A percentile compares a stretch with the other conserved stretches of the same genome.
Conservation (phyloP, 2,113 vertebrate genomes). For the Ptilonorhynchus violaceus region DNA sequence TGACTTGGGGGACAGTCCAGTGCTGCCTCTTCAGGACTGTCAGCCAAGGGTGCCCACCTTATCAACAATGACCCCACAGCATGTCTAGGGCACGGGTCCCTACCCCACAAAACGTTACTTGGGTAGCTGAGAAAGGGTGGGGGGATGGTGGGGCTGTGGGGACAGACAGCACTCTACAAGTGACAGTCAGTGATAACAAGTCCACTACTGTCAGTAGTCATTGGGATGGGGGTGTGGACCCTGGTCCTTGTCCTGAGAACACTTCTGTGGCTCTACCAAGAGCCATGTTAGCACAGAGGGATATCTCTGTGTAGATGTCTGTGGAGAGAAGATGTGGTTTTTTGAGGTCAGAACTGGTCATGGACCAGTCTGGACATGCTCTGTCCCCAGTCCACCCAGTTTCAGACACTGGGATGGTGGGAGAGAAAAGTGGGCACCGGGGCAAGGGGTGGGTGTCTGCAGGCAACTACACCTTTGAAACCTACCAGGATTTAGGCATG, state of each 20-base stretch:
- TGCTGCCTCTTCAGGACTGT: not conserved
- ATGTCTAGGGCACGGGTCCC: not conserved
- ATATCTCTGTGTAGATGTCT: not conserved
- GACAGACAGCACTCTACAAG: not conserved
- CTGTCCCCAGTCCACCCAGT: not conserved
- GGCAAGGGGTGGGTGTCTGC: not conserved
- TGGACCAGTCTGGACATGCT: rapidly evolving
- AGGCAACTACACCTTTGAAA: not conserved
- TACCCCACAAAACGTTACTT: not conserved
- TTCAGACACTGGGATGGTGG: rapidly evolving
- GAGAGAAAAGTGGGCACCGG: not conserved
- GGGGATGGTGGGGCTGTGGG: not conserved
- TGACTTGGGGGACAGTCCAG: rapidly evolving
- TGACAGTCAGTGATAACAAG: not conserved
- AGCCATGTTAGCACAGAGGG: not conserved
- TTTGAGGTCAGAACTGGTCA: not conserved
- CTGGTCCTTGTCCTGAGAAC: not conserved
- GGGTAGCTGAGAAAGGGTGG: not conserved
- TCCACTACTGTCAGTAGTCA: not conserved
- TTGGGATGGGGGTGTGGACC: not conserved
- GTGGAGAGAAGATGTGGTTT: rapidly evolving
- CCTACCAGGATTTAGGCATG: not conserved
- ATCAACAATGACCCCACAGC: rapidly evolving
- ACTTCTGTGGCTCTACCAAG: not conserved
- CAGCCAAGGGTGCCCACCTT: not conserved